Base-by-base conservation (phyloP, 2,113 vertebrate genomes). In the Lepisosteus osseus region DNA sequence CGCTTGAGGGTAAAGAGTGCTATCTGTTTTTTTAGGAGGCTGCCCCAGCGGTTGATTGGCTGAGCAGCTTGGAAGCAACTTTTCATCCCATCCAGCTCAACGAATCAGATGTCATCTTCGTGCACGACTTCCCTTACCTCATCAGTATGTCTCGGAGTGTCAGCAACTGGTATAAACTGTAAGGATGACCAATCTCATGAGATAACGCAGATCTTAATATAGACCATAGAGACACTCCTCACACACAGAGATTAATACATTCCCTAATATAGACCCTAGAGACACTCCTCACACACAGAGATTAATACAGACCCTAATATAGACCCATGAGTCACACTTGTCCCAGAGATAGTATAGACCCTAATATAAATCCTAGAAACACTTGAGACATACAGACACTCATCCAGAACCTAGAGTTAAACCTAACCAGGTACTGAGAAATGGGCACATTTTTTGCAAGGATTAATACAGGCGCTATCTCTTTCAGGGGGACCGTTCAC, bases 1-100 rank as follows among this genome's bases (percentile, higher is more conserved):
- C 9, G 6, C 4, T 43, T 29, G 29, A 29, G 29, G 29, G 29
- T 2, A 29, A 29, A 29, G 29, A 29, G 29, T 29, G 29, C 40
- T 17, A 9, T 74, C 82, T 76, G 44, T 62, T 55, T 75, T 73
- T 73, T 72, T 84, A 98, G 96, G 85, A 80, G 77, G 73, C 86
- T 69, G 95, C 93, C 29, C 95, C 96, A 54, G 86, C 88, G 65
- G 92, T 98, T 61, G 91, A 97, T 70, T 98, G 96, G 96, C 65
- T 97, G 71, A 80, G 86, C 1, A 96, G 94, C 68, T 88, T 98
- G 61, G 87, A 85, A 84, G 89, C 92, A 0, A 79, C 83, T 3
- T 97, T 97, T 78, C 77, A 92, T 43, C 90, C 92, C 0, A 76
- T 92, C 76, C 74, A 80, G 47, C 74, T 97, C 74, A 87, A 70